Percentiles rank a stretch among this genome's conserved stretches.
Conservation (phyloP, 2,113 vertebrate species). For the Daubentonia madagascariensis region DNA sequence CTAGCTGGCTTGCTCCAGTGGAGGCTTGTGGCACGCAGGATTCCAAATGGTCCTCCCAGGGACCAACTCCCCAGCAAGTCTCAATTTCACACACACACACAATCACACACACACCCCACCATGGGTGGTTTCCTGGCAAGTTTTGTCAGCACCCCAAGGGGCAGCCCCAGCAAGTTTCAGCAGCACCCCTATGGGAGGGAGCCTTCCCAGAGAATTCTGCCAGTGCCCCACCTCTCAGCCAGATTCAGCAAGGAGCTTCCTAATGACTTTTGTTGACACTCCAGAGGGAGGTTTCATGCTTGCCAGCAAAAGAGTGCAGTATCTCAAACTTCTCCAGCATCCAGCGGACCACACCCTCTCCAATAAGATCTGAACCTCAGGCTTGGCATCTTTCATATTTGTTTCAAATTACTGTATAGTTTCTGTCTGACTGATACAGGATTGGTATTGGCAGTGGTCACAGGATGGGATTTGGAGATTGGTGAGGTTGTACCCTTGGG, state of each 20-base stretch:
- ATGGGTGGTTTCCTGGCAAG: background rate
- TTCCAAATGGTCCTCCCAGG: background rate
- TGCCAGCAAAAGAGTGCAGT: background rate
- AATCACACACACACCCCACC: background rate
- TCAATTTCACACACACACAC: background rate
- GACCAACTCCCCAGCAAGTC: background rate
- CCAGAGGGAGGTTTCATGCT: background rate
- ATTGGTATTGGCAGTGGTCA: background rate
- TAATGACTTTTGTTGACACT: background rate
- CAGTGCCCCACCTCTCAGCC: background rate
- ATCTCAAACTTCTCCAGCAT: background rate
- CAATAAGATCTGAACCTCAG: background rate
- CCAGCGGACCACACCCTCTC: background rate
- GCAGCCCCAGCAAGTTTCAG: background rate
- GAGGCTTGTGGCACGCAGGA: background rate
- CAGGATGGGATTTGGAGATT: background rate
- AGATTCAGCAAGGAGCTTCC: background rate
- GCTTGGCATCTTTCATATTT: background rate
- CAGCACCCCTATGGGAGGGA: background rate
- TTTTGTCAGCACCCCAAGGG: background rate
- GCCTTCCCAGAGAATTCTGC: background rate
- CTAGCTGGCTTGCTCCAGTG: background rate
- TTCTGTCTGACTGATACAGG: conserved; percentile 1
- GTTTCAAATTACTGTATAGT: background rate
- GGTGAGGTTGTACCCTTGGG: background rate